Evolutionary conservation across 1,140 invertebrate genomes (phyloP), one percentile per base, ranked within the genome.

Genomic region (Drosophila teissieri): DNA sequence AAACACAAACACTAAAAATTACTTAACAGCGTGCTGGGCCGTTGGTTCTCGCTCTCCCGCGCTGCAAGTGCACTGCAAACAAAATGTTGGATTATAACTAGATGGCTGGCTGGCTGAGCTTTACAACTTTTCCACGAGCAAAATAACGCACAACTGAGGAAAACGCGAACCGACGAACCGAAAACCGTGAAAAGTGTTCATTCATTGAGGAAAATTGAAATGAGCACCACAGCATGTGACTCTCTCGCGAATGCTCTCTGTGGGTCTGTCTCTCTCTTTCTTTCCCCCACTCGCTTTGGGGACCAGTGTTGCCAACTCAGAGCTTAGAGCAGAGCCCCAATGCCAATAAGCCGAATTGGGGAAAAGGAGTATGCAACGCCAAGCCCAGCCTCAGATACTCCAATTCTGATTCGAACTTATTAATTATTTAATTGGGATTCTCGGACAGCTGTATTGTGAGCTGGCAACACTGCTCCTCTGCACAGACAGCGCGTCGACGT

Each of bases 131-230:
- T 70, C 36, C 51, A 62, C 68, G 53, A 69, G 46, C 61, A 69
- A 68, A 69, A 65, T 51, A 42, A 46, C 64, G 40, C 68, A 73
- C 72, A 57, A 84, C 77, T 60, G 67, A 56, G 72, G 80, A 69
- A 81, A 76, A 73, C 55, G 75, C 76, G 67, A 84, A 48, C 65
- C 70, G 65, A 83, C 75, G 74, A 61, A 67, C 57, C 72, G 63
- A 78, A 79, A 85, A 78, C 85, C 84, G 84, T 89, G 84, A 89
- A 89, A 89, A 89, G 79, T 89, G 88, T 89, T 89, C 31, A 31
- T 31, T 39, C 84, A 89, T 89, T 89, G 85, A 89, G 80, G 84
- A 89, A 89, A 89, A 89, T 84, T 90, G 65, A 90, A 89, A 80
- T 84, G 80, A 89, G 80, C 65, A 62, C 44, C 44, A 22, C 27